Percentiles rank a stretch among this genome's conserved stretches.
Conservation (phyloP, 2,113 vertebrate species). For the Dasyornis broadbenti region DNA sequence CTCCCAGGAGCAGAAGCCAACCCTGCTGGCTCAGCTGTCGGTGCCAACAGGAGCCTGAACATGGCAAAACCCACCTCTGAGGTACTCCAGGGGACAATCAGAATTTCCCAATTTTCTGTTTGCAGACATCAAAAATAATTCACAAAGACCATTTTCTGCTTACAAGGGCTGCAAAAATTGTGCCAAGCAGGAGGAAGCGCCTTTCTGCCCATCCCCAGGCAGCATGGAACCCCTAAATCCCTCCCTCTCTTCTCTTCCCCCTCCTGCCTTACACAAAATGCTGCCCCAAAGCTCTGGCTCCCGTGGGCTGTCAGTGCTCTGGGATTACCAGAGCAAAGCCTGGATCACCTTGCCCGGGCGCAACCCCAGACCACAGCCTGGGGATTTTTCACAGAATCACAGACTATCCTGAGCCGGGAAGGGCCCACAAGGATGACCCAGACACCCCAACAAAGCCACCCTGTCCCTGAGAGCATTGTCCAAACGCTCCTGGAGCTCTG, state of each 20-base stretch:
- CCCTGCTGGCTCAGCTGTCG: neutral
- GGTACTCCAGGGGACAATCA: neutral
- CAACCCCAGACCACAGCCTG: neutral
- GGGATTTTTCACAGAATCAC: neutral
- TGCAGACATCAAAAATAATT: neutral
- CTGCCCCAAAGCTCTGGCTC: neutral
- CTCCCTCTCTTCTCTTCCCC: neutral
- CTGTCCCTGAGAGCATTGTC: rapidly evolving
- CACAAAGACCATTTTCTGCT: neutral
- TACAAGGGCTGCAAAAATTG: neutral
- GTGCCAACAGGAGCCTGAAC: neutral
- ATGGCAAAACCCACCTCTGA: neutral
- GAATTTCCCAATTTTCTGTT: neutral
- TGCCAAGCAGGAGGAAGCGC: neutral
- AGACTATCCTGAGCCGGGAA: neutral
- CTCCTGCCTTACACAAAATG: neutral
- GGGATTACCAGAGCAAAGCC: neutral
- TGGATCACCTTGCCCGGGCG: neutral
- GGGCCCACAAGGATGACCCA: neutral
- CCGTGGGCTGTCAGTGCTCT: neutral
- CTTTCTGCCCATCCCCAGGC: neutral
- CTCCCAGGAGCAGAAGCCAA: neutral
- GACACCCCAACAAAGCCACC: neutral
- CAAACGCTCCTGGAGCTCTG: neutral
- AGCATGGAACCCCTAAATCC: neutral